A percentile compares a stretch with the other conserved stretches of the same genome.
phyloP scores from a whole-genome alignment of 2,888 invertebrate species.

The Crossocerus cetratus region DNA sequence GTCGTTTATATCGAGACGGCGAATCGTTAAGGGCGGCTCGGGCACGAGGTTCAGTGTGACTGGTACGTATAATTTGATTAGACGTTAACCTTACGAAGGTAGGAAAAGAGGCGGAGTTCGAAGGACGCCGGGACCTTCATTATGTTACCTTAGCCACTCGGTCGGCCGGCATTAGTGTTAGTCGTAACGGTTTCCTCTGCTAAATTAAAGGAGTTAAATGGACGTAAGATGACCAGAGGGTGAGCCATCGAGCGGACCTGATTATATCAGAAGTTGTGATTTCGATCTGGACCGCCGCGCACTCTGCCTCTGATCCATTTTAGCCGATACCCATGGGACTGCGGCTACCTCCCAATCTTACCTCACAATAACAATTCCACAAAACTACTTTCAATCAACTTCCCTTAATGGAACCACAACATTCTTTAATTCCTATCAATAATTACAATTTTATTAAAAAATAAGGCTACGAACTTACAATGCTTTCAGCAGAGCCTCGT shows the following conservation, averaged over 20 bases:
- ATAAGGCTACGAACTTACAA: too few relatives aligned
- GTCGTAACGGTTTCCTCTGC: constrained; percentile 70
- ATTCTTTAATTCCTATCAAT: too few relatives aligned
- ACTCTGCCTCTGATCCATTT: not conserved
- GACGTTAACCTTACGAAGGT: constrained; percentile 66
- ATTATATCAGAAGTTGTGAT: constrained; percentile 66
- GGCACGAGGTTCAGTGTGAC: constrained; percentile 61
- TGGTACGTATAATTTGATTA: constrained; percentile 74
- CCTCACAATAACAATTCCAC: too few relatives aligned
- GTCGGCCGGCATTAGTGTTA: constrained; percentile 70
- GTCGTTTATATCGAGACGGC: constrained; percentile 35
- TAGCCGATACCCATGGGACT: not conserved
- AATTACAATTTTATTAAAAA: too few relatives aligned
- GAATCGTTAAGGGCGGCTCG: constrained; percentile 30
- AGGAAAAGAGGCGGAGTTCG: constrained; percentile 60
- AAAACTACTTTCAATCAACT: too few relatives aligned
- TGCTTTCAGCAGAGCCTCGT: too few relatives aligned
- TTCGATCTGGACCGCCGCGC: constrained; percentile 25
- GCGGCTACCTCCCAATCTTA: too few relatives aligned
- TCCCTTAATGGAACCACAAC: too few relatives aligned
- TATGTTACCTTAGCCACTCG: constrained; percentile 71
- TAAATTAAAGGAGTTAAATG: constrained; percentile 74
- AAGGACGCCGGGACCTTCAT: constrained; percentile 71
- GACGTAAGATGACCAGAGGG: constrained; percentile 69
- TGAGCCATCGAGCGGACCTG: constrained; percentile 46